Evolutionary conservation across 2,113 vertebrate species (phyloP).

Genomic region (Aspidoscelis tigris): DNA sequence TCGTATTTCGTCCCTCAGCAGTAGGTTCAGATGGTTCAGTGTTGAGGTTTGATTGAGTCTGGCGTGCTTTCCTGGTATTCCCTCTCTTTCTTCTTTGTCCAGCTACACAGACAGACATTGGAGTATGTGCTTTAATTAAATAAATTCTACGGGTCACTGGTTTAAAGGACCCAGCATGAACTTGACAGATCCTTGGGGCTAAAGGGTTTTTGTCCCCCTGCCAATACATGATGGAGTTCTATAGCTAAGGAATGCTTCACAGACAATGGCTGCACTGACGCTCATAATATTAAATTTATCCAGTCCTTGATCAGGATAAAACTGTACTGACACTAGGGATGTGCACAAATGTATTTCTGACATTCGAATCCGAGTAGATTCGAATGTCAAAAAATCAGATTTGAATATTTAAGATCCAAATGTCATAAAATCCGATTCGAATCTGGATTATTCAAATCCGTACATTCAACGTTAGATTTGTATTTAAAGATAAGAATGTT

Average conservation of each 20-base stretch:
- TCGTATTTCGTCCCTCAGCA: slow-evolving; percentile 68
- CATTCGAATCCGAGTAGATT: too few species aligned
- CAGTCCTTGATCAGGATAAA: too few species aligned
- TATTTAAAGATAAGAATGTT: too few species aligned
- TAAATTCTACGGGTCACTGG: not conserved
- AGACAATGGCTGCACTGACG: not conserved
- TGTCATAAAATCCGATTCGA: too few species aligned
- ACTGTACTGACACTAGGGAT: too few species aligned
- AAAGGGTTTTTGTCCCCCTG: not conserved
- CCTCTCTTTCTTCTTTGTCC: slow-evolving; percentile 83
- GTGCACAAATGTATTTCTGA: too few species aligned
- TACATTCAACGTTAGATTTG: too few species aligned
- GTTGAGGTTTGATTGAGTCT: slow-evolving; percentile 62
- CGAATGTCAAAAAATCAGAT: too few species aligned
- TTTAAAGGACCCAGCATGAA: not conserved
- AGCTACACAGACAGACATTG: slow-evolving; percentile 70
- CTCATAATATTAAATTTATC: too few species aligned
- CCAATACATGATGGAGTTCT: not conserved
- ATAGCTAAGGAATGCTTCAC: too few species aligned
- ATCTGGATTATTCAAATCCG: too few species aligned
- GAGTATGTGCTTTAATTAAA: not conserved
- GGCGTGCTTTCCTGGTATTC: slow-evolving; percentile 76
- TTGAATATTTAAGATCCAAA: too few species aligned
- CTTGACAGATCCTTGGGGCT: not conserved
- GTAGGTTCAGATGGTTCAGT: slow-evolving; percentile 54